Conservation (phyloP, 2,888 invertebrate genomes). For the Odiellus spinosus region DNA sequence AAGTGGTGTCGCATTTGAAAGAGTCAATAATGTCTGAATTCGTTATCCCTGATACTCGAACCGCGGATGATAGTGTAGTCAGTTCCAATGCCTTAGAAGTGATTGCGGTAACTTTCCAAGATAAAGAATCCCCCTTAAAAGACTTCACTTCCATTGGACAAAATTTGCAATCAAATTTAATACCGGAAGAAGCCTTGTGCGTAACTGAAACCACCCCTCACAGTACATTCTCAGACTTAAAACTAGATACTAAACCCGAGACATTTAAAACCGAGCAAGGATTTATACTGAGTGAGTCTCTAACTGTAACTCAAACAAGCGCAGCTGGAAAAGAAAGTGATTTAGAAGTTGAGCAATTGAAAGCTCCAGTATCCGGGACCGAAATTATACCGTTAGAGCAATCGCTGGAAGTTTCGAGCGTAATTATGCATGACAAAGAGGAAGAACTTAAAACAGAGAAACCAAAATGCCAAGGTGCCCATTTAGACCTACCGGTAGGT, state of each 20-base stretch:
- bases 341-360: constrained; percentile 1
- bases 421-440: too few relatives aligned
- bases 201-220: not conserved
- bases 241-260: constrained; percentile 7
- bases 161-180: not conserved
- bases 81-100: too few relatives aligned
- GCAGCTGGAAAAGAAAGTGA: constrained; percentile 2
- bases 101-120: constrained; percentile 24
- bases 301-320: constrained; percentile 8
- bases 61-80: too few relatives aligned
- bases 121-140: constrained; percentile 23
- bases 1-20: too few relatives aligned
- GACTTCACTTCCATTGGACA: constrained; percentile 3
- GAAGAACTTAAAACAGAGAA: constrained; percentile 2
- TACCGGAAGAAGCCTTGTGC: not conserved
- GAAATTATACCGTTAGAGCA: not conserved
- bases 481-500: not conserved
- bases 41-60: too few relatives aligned
- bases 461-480: not conserved
- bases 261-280: constrained; percentile 6
- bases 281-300: constrained; percentile 9
- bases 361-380: not conserved
- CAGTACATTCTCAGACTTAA: not conserved
- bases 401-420: not conserved
- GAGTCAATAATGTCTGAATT: too few relatives aligned